Conservation (phyloP, 2,797 vertebrate species). For the Perodicticus potto region DNA sequence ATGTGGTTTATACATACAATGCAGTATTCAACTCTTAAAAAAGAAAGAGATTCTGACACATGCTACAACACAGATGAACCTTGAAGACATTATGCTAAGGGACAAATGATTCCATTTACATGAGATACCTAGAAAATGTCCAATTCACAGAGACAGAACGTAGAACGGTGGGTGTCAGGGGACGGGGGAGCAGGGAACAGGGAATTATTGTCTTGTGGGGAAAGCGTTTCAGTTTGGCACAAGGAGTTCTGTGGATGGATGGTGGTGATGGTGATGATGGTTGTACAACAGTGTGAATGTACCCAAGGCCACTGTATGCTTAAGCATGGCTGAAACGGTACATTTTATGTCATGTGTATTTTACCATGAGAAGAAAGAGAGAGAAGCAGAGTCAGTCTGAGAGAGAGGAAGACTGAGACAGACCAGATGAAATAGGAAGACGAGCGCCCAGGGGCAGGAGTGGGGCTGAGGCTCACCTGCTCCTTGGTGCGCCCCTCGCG, state of each 20-base stretch:
- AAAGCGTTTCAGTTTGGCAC: background rate
- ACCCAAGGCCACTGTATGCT: too few relatives aligned
- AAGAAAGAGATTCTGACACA: background rate
- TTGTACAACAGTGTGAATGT: fast-evolving
- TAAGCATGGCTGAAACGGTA: background rate
- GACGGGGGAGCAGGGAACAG: background rate
- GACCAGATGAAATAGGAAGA: background rate
- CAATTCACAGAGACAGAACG: background rate
- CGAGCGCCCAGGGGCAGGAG: background rate
- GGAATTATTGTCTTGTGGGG: background rate
- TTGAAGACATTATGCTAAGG: background rate
- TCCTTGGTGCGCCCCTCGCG: conserved; percentile 95
- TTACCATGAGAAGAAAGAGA: background rate
- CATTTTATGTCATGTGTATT: background rate
- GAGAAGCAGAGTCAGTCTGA: background rate
- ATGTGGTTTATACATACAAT: background rate
- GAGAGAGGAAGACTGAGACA: background rate
- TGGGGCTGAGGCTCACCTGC: conserved; percentile 89
- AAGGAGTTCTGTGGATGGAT: background rate
- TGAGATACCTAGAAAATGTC: background rate
- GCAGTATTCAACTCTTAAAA: background rate
- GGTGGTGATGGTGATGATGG: background rate
- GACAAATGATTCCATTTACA: background rate
- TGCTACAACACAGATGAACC: background rate
- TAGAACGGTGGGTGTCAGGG: background rate